Conservation (phyloP, 1,140 invertebrate species). For the Adoxophyes honmai region DNA sequence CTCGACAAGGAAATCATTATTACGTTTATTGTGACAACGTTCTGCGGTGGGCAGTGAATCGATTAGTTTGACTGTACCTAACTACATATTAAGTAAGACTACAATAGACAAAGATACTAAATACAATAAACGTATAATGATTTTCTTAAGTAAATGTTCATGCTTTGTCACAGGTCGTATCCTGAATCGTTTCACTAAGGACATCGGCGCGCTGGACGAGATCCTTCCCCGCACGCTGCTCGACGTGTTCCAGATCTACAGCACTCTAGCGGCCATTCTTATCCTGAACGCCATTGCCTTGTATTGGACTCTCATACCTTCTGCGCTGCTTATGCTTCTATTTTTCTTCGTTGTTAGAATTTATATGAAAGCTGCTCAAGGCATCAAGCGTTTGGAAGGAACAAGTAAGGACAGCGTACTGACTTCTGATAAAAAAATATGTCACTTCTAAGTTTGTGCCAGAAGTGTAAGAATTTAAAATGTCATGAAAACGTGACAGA, state of each 20-base stretch:
- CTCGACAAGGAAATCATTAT: no score
- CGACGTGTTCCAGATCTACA: slow-evolving; percentile 85
- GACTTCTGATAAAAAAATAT: no score
- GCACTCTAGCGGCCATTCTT: slow-evolving; percentile 77
- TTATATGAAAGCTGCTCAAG: slow-evolving; percentile 89
- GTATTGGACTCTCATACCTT: slow-evolving; percentile 84
- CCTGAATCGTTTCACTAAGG: slow-evolving; percentile 86
- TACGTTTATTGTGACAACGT: no score
- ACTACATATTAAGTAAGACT: no score
- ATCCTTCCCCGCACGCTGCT: slow-evolving; percentile 86
- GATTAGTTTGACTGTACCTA: no score
- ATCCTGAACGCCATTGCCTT: slow-evolving; percentile 85
- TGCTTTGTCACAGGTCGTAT: slow-evolving; percentile 78
- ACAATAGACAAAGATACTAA: no score
- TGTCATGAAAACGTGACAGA: no score
- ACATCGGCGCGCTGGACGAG: slow-evolving; percentile 90
- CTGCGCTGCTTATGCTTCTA: slow-evolving; percentile 80
- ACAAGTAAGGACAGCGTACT: slow-evolving; percentile 77
- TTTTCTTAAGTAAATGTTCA: no score
- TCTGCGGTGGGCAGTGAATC: no score
- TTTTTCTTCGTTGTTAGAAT: slow-evolving; percentile 85
- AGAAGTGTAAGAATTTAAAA: no score
- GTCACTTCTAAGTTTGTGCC: no score
- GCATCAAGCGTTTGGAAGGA: slow-evolving; percentile 92
- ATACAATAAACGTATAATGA: no score